Conservation (phyloP, 1,140 invertebrate genomes). For the Drosophila pallidifrons region DNA sequence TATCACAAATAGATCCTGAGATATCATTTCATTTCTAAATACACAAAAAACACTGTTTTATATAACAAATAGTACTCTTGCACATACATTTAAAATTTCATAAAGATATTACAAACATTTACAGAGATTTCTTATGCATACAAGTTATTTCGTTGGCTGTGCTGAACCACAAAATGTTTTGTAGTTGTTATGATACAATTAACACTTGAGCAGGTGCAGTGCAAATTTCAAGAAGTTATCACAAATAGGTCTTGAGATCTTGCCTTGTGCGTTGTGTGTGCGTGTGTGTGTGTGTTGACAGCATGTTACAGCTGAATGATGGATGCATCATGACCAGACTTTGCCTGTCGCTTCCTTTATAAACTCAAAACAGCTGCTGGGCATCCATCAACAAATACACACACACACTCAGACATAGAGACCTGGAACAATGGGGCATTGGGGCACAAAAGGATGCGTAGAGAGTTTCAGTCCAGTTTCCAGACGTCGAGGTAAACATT, state of each 20-base stretch:
- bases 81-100: too few species aligned
- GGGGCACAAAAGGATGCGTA: slow-evolving; percentile 37
- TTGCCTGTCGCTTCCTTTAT: slow-evolving; percentile 23
- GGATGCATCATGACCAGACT: slow-evolving; percentile 37
- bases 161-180: background rate
- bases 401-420: slow-evolving; percentile 14
- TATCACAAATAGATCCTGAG: too few species aligned
- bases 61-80: too few species aligned
- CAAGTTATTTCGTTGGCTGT: too few species aligned
- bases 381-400: slow-evolving; percentile 67
- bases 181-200: background rate
- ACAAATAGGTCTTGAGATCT: slow-evolving; percentile 3
- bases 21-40: too few species aligned
- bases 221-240: slow-evolving; percentile 15
- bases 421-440: slow-evolving; percentile 48
- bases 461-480: background rate
- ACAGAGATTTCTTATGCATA: too few species aligned
- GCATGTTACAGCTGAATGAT: slow-evolving; percentile 24
- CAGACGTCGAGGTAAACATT: slow-evolving; percentile 62
- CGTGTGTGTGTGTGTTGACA: slow-evolving; percentile 19
- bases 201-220: slow-evolving; percentile 13
- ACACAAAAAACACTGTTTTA: too few species aligned
- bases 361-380: slow-evolving; percentile 32
- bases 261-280: background rate
- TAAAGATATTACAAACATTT: too few species aligned